Percentiles rank a stretch among this genome's conserved stretches.
phyloP scores from a whole-genome alignment of 2,797 vertebrate species.

The Takifugu rubripes region DNA sequence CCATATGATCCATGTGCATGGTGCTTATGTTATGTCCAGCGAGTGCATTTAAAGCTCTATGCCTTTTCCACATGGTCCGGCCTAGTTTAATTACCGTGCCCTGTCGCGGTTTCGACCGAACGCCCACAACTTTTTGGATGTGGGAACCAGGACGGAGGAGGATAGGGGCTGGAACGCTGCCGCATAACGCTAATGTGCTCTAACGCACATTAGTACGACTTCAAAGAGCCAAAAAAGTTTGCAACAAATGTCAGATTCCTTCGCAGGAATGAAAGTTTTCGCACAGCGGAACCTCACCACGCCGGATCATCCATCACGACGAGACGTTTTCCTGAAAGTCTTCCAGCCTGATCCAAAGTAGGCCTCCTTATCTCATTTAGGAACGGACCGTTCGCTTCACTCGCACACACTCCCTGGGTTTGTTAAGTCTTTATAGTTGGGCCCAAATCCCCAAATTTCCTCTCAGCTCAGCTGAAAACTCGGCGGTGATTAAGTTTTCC shows the following conservation, averaged over 20 bases:
- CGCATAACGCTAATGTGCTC: background rate
- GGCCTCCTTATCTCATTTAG: no score
- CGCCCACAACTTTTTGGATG: slow-evolving; percentile 60
- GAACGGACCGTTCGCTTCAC: background rate
- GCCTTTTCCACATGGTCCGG: slow-evolving; percentile 76
- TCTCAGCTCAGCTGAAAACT: slow-evolving; percentile 1
- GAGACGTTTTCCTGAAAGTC: background rate
- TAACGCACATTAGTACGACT: background rate
- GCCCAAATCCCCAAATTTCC: slow-evolving; percentile 3
- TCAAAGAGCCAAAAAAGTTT: no score
- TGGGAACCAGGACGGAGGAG: slow-evolving; percentile 67
- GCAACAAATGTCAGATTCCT: no score
- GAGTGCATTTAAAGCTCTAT: slow-evolving; percentile 72
- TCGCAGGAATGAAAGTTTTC: background rate
- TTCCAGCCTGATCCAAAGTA: background rate
- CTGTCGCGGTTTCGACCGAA: slow-evolving; percentile 66
- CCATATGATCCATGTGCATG: slow-evolving; percentile 65
- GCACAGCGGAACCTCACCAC: background rate
- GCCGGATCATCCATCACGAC: background rate
- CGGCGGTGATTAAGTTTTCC: background rate
- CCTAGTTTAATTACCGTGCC: slow-evolving; percentile 68
- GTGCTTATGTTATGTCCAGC: slow-evolving; percentile 70
- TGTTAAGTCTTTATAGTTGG: slow-evolving; percentile 6
- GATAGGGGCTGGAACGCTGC: slow-evolving; percentile 35
- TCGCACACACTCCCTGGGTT: background rate